Base-by-base conservation (phyloP, 2,888 invertebrate species). In the Tetranychus truncatus region DNA sequence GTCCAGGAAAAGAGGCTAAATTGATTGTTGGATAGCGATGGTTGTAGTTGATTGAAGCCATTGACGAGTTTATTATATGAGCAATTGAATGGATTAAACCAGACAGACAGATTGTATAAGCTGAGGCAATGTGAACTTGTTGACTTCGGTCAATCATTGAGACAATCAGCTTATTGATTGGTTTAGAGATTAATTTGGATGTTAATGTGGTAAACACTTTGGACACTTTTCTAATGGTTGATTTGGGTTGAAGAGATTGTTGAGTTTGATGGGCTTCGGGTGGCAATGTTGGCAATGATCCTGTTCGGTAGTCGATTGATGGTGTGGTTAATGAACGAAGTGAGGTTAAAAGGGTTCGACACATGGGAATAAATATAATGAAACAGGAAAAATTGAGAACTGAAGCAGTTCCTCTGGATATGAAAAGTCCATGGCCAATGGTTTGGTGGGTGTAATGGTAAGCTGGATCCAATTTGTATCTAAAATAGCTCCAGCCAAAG, bases 341-440 rank as follows among this genome's bases (percentile, higher is more conserved):
- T 9, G 21, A 20, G 69, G 69, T 24, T n/a, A 69, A 24, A 11
- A 69, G 34, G 11, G 69, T 69, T n/a, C 69, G 21, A 24, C 69
- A 69, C 69, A 69, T 69, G 9, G 69, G 69, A 20, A 69, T 69
- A 24, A 69, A 69, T 69, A 69, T 69, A 20, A 69, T 69, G n/a
- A 69, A 69, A 11, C 15, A 69, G 11, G 69, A 20, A 69, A 69
- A 69, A 24, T 69, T 69, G 11, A 69, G 69, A 11, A 69, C 69
- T 20, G 69, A 69, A 24, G 69, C 69, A 11, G 69, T 69, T 69
- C 69, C 69, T 69, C 69, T 69, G 6, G 69, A 69, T 9, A 69
- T 20, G 34, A 20, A 69, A 9, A 69, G n/a, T 8, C 69, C 69
- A 69, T 20, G 21, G 69, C 69, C 69, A 11, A 69, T 20, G 8